Conservation (phyloP, 1,140 invertebrate genomes). For the Aphaenogaster ashmeadi region DNA sequence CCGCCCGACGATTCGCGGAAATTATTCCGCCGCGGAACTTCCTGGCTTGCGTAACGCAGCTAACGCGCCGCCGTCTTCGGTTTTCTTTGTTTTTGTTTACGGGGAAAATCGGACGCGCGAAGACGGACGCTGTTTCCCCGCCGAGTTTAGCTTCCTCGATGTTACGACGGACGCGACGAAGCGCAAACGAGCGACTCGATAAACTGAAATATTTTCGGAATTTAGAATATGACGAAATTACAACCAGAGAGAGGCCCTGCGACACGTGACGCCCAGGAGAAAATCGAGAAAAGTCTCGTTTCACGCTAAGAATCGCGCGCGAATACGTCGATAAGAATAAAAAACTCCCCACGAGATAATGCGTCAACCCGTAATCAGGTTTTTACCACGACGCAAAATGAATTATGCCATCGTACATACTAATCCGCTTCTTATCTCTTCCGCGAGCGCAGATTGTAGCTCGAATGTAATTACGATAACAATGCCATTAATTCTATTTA, state of each 20-base stretch:
- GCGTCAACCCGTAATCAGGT: neutral
- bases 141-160: neutral
- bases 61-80: too few species aligned
- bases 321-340: conserved; percentile 11
- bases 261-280: too few species aligned
- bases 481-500: conserved; percentile 14
- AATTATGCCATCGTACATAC: neutral
- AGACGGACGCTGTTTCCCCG: neutral
- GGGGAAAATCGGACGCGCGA: neutral
- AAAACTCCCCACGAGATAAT: conserved; percentile 2
- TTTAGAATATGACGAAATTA: neutral
- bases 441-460: neutral
- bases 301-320: neutral
- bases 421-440: conserved; percentile 34
- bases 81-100: conserved; percentile 29
- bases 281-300: neutral
- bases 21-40: neutral
- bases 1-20: conserved; percentile 14
- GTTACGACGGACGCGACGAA: neutral
- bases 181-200: neutral
- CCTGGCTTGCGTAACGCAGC: neutral
- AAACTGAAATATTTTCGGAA: neutral
- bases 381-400: neutral
- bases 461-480: neutral
- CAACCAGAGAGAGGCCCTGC: neutral